Evolutionary conservation across 2,888 invertebrate species (phyloP), one percentile per base, ranked within the genome.

Genomic region (Watsonalla cultraria): DNA sequence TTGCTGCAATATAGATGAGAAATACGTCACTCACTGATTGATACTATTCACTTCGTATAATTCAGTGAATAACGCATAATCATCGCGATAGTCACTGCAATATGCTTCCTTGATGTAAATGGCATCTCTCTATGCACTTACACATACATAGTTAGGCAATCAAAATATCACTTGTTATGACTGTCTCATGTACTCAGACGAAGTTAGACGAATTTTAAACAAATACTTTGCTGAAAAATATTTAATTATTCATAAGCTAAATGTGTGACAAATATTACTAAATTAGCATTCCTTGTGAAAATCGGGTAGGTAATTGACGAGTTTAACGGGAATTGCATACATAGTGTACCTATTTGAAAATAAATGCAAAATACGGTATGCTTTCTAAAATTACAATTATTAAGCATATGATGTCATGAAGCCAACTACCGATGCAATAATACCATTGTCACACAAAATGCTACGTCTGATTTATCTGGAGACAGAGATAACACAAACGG

Each of bases 1-100:
- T 51, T n/a, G 11, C 33, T 51, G 46, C 45, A 42, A 51, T 51
- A 48, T 34, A 54, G 48, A 53, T 39, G 57, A 33, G 49, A 54
- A 55, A 55, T 45, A 34, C 51, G 50, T 51, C 52, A 42, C 52
- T 54, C 51, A 46, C 33, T 34, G 37, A 46, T 51, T 51, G 46
- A 9, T 45, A 34, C 47, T 48, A 48, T 48, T 14, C 37, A 37
- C 42, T 42, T 42, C 42, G 37, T 11, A 37, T 48, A 46, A 14
- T 14, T 46, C 6, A 11, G 9, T 14, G 6, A 46, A 46, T 14
- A 46, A 46, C 14, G 15, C 8, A 46, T 46, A 46, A 46, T 15
- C 14, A 46, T 6, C 6, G 14, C 46, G 14, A 14, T 46, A 46
- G 46, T 42, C 11, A 42, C 11, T 42, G 34, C 34, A 13, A 7